Percentiles rank a stretch among this genome's conserved stretches.
These are phyloP conservation scores for Notospermus geniculatus DNA, from an alignment of 1,140 invertebrate species.

Conservation along the genomic window DNA sequence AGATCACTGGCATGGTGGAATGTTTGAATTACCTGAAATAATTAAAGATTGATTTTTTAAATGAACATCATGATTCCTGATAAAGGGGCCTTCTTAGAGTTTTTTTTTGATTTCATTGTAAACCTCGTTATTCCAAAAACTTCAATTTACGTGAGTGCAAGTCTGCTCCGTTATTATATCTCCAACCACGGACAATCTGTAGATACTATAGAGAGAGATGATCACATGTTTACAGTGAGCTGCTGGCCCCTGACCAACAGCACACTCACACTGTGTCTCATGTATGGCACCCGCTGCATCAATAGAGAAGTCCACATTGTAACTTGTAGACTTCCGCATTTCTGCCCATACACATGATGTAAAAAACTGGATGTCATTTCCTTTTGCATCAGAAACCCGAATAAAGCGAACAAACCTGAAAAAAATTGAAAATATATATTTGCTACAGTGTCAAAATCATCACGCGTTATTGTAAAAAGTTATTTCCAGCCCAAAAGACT, in stretches of 20 bases:
- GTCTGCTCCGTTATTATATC: constrained; percentile 16
- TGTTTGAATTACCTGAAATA: constrained; percentile 16
- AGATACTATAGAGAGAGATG: constrained; percentile 14
- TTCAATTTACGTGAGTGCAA: constrained; percentile 18
- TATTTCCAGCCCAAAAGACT: no score
- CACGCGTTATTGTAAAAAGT: no score
- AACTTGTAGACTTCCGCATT: constrained; percentile 17
- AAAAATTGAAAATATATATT: no score
- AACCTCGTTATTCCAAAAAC: no score
- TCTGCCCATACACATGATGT: constrained; percentile 18
- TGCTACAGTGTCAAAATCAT: no score
- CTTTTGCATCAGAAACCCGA: no score
- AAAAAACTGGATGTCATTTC: no score
- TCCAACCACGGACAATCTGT: constrained; percentile 6
- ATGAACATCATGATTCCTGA: neutral
- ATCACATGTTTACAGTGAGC: constrained; percentile 25
- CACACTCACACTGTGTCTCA: constrained; percentile 23
- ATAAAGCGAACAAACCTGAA: no score
- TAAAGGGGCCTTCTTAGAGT: neutral
- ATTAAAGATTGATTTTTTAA: neutral
- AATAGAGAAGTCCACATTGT: constrained; percentile 16
- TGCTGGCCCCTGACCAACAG: no score
- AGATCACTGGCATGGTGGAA: constrained; percentile 20
- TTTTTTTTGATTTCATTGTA: no score
- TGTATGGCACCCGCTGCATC: constrained; percentile 3